These are phyloP conservation scores for Gonioctena quinquepunctata DNA, from an alignment of 1,140 invertebrate species.

Conservation along the genomic window DNA sequence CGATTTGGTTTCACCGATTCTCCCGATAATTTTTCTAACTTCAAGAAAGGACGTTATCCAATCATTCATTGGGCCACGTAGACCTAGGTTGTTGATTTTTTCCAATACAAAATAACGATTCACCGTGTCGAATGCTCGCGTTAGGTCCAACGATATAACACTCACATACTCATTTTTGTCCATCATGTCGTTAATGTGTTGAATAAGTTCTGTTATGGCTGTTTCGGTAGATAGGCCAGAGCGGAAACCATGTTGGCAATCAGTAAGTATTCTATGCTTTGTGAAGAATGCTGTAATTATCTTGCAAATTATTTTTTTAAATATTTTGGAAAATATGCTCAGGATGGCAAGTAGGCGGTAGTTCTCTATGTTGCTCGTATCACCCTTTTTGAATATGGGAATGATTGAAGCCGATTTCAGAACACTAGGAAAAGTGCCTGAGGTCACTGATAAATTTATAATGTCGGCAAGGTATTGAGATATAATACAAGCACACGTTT, in stretches of 20 bases:
- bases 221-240: background rate
- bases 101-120: background rate
- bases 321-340: too few relatives aligned
- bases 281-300: too few relatives aligned
- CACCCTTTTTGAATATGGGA: too few relatives aligned
- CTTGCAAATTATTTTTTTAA: too few relatives aligned
- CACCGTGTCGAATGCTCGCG: background rate
- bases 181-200: too few relatives aligned
- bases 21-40: background rate
- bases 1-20: background rate
- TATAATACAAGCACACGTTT: too few relatives aligned
- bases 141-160: background rate
- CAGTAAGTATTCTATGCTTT: background rate
- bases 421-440: too few relatives aligned
- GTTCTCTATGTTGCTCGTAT: too few relatives aligned
- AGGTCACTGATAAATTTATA: too few relatives aligned
- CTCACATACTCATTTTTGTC: background rate
- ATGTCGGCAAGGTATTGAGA: too few relatives aligned
- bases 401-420: too few relatives aligned
- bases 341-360: too few relatives aligned
- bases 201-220: background rate
- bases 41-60: background rate
- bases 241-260: conserved; percentile 2
- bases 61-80: conserved; percentile 1
- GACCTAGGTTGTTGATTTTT: background rate